Percentiles rank a stretch among this genome's conserved stretches.
These are phyloP conservation scores for Nettapus auritus DNA, from an alignment of 2,113 vertebrate species.

Conservation along the genomic window DNA sequence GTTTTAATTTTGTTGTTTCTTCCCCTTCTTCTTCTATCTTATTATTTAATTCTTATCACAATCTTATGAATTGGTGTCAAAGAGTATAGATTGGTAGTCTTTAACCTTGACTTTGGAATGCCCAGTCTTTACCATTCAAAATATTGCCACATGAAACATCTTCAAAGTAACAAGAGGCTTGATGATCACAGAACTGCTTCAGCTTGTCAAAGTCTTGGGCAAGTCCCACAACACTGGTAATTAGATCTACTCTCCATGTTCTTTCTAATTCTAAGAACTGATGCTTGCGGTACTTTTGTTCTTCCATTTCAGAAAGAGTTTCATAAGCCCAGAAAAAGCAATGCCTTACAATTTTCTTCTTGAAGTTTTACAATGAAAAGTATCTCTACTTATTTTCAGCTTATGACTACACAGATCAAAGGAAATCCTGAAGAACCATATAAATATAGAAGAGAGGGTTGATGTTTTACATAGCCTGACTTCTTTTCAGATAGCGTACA, in stretches of 20 bases:
- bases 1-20: too few relatives aligned
- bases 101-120: background rate
- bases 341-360: background rate
- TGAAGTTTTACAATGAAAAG: background rate
- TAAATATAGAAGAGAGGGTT: background rate
- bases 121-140: background rate
- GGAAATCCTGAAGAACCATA: background rate
- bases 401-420: background rate
- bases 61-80: background rate
- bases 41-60: background rate
- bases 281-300: background rate
- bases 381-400: background rate
- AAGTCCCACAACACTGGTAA: background rate
- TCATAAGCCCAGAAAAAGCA: background rate
- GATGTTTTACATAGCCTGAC: background rate
- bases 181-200: background rate
- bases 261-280: background rate
- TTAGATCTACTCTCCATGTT: background rate
- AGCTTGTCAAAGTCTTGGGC: background rate
- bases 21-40: background rate
- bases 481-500: background rate
- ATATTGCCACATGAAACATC: background rate
- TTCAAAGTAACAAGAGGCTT: background rate
- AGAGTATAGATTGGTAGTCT: background rate
- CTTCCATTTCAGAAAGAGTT: background rate